Base-by-base conservation (phyloP, 2,888 invertebrate species). In the Fragum fragum region DNA sequence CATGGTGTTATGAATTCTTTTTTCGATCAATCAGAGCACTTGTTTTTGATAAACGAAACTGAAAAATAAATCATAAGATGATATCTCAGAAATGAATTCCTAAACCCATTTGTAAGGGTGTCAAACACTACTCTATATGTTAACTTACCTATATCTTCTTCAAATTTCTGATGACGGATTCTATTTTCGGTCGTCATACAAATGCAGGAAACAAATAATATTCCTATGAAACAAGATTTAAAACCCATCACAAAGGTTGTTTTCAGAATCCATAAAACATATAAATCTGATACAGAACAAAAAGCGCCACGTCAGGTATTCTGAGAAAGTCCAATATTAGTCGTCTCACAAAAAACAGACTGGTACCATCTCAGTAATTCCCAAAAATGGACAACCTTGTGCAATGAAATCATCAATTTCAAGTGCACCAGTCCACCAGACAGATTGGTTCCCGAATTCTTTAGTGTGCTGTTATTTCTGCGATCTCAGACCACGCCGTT, bases 401-500 rank as follows among this genome's bases (percentile, higher is more conserved):
- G 32, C 61, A 61, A 61, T 61, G 61, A 32, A 61, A 18, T 32
- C 61, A 61, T 61, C 61, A 29, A 61, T 61, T 61, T 61, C 32
- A 2, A 29, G 61, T 61, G 61, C 61, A 61, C 32, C 66, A 66
- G 66, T 66, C 66, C 42, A 23, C 23, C 42, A 66, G 42, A 47
- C 47, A 66, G 18, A 23, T 23, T 42, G 66, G 66, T 66, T 66
- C 66, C 66, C 42, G 9, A 9, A 66, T 66, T 21, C 26, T 42
- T 42, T 42, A 66, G 9, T 23, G 42, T 42, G 21, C 32, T 36
- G 66, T 42, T 36, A 66, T 66, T 66, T n/a, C 66, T 23, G 66
- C 66, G 42, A 66, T 42, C 66, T 16, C 66, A 66, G 66, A 63
- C 63, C 63, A 21, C 57, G 29, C 47, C 66, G 42, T 66, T 66